Evolutionary conservation across 1,140 invertebrate genomes (phyloP).

Genomic region (Heterodera carotae): DNA sequence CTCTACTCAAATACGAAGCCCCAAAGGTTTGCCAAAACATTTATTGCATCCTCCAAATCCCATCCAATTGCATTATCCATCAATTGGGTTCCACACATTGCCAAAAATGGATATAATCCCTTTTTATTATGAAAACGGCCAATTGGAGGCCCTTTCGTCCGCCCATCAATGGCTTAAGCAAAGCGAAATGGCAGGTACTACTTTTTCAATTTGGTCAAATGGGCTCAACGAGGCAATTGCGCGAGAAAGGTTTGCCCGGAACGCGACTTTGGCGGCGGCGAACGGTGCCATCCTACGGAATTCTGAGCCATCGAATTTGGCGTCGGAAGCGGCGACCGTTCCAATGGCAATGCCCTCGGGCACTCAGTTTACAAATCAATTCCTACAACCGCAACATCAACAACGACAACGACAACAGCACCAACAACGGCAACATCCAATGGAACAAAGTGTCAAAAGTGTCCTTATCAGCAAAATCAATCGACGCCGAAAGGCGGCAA

Average conservation of each 20-base stretch:
- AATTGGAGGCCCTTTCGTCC: neutral
- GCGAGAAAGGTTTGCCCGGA: neutral
- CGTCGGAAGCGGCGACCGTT: no score
- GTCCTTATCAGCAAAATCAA: neutral
- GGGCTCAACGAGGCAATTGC: conserved; percentile 3
- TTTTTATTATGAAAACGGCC: conserved; percentile 9
- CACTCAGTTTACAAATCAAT: neutral
- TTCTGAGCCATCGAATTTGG: neutral
- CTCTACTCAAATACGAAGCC: neutral
- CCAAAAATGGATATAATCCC: conserved; percentile 7
- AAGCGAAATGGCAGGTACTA: neutral
- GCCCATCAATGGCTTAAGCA: conserved; percentile 7
- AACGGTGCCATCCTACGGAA: neutral
- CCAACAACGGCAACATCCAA: neutral
- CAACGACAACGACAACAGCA: neutral
- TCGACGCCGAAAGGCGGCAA: neutral
- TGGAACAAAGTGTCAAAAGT: neutral
- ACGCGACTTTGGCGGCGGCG: neutral
- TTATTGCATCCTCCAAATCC: neutral
- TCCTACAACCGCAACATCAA: neutral
- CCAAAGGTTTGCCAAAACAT: neutral
- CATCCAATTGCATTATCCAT: neutral
- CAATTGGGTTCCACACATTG: neutral
- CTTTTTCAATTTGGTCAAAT: neutral
- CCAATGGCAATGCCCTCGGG: neutral